Evolutionary conservation across 2,113 vertebrate species (phyloP).

Genomic region (Trogon melanurus): DNA sequence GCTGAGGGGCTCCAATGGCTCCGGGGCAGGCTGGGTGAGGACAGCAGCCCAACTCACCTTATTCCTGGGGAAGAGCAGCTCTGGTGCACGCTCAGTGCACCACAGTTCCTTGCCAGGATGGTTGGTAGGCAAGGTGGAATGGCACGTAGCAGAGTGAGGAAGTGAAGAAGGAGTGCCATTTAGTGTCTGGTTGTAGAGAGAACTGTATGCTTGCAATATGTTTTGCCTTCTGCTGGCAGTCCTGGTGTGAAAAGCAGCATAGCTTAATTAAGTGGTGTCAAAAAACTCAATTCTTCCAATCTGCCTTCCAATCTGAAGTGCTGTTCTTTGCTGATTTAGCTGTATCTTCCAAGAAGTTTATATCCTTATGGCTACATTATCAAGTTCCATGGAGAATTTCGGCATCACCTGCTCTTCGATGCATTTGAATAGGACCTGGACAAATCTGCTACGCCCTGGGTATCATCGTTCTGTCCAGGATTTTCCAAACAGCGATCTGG

Average conservation of each 20-base stretch:
- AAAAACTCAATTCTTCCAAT: constrained; percentile 60
- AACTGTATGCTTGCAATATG: constrained; percentile 56
- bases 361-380: constrained; percentile 25
- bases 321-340: constrained; percentile 60
- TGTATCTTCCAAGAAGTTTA: constrained; percentile 7
- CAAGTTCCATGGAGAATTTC: not conserved
- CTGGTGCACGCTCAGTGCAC: not conserved
- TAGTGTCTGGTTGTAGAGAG: constrained; percentile 35
- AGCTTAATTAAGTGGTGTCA: constrained; percentile 67
- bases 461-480: not conserved
- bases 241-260: constrained; percentile 62
- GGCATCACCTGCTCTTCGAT: not conserved
- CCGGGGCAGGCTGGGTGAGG: not conserved
- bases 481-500: not conserved
- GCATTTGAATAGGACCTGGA: not conserved
- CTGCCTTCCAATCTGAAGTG: constrained; percentile 64
- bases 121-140: not conserved
- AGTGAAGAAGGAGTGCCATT: constrained; percentile 39
- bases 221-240: constrained; percentile 60
- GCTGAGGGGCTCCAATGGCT: rapidly evolving
- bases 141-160: not conserved
- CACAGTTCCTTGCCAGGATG: not conserved
- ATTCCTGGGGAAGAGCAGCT: not conserved
- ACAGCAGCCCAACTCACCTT: not conserved
- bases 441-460: not conserved